Percentiles rank a stretch among this genome's conserved stretches.
These are phyloP conservation scores for Melanargia galathea DNA, from an alignment of 2,888 invertebrate species.

Conservation along the genomic window DNA sequence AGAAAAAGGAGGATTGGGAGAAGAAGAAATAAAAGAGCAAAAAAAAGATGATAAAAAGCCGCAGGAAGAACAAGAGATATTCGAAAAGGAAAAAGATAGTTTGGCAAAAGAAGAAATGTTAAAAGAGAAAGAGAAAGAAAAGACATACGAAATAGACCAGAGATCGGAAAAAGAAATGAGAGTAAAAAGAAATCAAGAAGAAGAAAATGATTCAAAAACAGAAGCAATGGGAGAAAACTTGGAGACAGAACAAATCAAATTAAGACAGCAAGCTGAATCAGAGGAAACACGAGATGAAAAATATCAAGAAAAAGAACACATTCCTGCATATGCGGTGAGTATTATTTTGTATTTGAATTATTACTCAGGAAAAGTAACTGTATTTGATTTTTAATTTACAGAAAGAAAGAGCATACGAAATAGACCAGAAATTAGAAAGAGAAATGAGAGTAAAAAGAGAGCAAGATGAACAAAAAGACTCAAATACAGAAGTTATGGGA, in stretches of 20 bases:
- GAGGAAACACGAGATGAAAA: neutral
- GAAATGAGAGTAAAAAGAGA: neutral
- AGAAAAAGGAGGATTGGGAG: slow-evolving; percentile 27
- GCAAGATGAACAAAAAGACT: too few relatives aligned
- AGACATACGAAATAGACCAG: neutral
- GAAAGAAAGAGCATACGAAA: neutral
- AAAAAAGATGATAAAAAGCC: neutral
- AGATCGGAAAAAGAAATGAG: neutral
- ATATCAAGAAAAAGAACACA: neutral
- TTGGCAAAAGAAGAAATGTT: neutral
- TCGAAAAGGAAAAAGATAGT: neutral
- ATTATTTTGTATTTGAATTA: neutral
- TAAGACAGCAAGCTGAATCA: neutral
- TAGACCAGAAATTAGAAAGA: neutral
- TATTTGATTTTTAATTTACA: too few relatives aligned
- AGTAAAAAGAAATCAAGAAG: neutral
- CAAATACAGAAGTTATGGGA: too few relatives aligned
- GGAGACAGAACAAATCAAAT: too few relatives aligned
- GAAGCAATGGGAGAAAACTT: too few relatives aligned
- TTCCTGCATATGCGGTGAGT: neutral
- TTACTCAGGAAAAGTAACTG: too few relatives aligned
- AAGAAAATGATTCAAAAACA: too few relatives aligned
- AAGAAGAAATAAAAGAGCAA: neutral
- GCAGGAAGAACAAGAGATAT: neutral
- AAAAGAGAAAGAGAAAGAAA: neutral